A percentile compares a stretch with the other conserved stretches of the same genome.
These are phyloP conservation scores for Cavia porcellus DNA, from an alignment of 2,113 vertebrate species.

Conservation along the genomic window DNA sequence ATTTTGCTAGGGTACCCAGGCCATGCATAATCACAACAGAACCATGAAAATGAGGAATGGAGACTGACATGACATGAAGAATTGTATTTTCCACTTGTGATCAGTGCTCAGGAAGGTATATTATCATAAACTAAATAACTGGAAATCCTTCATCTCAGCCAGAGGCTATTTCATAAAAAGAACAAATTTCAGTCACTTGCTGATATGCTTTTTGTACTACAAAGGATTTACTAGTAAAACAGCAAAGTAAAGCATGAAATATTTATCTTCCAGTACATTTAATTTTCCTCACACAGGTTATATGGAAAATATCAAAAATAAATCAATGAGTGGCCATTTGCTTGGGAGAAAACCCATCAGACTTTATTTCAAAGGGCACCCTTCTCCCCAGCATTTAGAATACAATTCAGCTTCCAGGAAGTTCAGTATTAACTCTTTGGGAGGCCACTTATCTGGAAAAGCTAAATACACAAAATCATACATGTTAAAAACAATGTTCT, in stretches of 20 bases:
- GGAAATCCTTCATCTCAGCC: slow-evolving; percentile 47
- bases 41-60: slow-evolving; percentile 50
- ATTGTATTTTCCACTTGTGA: slow-evolving; percentile 62
- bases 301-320: slow-evolving; percentile 48
- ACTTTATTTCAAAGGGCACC: slow-evolving; percentile 44
- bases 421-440: slow-evolving; percentile 49
- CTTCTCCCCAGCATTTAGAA: neutral
- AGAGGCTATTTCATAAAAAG: slow-evolving; percentile 50
- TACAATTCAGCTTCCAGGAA: slow-evolving; percentile 55
- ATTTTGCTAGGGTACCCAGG: slow-evolving; percentile 9
- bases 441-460: slow-evolving; percentile 8
- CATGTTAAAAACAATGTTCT: neutral
- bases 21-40: neutral
- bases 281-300: slow-evolving; percentile 40
- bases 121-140: slow-evolving; percentile 64
- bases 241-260: slow-evolving; percentile 39
- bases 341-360: slow-evolving; percentile 32
- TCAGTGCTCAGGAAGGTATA: slow-evolving; percentile 41
- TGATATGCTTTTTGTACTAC: slow-evolving; percentile 28
- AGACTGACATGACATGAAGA: slow-evolving; percentile 54
- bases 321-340: neutral
- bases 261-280: slow-evolving; percentile 54
- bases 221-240: slow-evolving; percentile 59
- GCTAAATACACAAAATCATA: neutral
- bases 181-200: slow-evolving; percentile 56